These are phyloP conservation scores for Chymomyza procnemis DNA, from an alignment of 2,888 invertebrate species.

Conservation along the genomic window DNA sequence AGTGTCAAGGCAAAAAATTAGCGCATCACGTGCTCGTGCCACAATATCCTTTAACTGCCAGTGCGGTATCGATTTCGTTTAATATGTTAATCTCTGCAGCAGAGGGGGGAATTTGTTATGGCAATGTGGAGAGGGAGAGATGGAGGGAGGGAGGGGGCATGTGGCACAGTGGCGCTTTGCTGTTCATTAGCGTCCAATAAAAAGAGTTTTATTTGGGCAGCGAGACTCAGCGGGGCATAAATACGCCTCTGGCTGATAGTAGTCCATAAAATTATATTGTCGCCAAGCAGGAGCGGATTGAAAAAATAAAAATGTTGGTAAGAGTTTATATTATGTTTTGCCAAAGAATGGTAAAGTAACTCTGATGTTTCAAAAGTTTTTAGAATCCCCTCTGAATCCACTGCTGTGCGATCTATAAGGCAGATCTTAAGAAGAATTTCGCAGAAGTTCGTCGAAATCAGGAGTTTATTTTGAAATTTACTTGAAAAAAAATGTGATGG, in stretches of 20 bases:
- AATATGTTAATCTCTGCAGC: slow-evolving; percentile 66
- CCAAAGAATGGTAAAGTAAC: too few species aligned
- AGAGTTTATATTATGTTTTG: too few species aligned
- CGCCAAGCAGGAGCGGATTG: slow-evolving; percentile 7
- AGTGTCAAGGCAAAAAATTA: slow-evolving; percentile 70
- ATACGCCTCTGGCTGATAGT: slow-evolving; percentile 14
- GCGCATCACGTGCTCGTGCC: slow-evolving; percentile 73
- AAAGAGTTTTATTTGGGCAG: slow-evolving; percentile 52
- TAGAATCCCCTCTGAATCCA: too few species aligned
- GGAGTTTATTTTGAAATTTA: too few species aligned
- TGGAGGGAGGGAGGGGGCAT: background rate
- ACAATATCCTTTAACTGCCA: slow-evolving; percentile 59
- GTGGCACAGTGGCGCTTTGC: slow-evolving; percentile 20
- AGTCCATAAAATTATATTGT: slow-evolving; percentile 52
- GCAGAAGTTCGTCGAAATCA: too few species aligned
- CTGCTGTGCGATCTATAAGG: too few species aligned
- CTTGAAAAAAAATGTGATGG: too few species aligned
- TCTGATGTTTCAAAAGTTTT: too few species aligned
- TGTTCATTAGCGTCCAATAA: slow-evolving; percentile 59
- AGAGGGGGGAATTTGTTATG: background rate
- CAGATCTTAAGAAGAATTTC: too few species aligned
- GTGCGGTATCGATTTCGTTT: slow-evolving; percentile 67
- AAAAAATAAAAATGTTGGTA: too few species aligned
- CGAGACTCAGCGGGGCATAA: slow-evolving; percentile 33
- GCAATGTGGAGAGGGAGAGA: background rate